Evolutionary conservation across 2,888 invertebrate genomes (phyloP), one percentile per base, ranked within the genome.

Genomic region (Calameuta pallipes): DNA sequence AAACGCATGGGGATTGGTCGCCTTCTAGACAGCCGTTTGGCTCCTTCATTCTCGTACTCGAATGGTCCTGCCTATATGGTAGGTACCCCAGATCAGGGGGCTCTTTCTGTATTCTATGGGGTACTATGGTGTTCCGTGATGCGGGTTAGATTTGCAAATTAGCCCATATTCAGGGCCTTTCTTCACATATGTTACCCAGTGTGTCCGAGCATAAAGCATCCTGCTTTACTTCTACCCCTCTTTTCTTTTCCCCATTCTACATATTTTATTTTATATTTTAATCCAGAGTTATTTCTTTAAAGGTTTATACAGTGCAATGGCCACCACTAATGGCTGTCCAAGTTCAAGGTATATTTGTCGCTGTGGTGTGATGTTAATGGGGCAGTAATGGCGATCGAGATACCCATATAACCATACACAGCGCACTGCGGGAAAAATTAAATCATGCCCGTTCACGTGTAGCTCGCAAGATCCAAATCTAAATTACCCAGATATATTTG

Each of bases 391-490:
- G 56, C 56, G 56, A 56, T 56, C 56, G 23, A 56, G 56, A 56
- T 56, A 56, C 56, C 56, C 56, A 56, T 56, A 56, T 23, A 56
- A 56, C 56, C 56, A 56, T 56, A 56, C 56, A 56, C 56, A 23
- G 56, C 23, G 56, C 56, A 56, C 56, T 56, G 56, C 56, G 56
- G 56, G 56, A 56, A 56, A 56, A 56, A 56, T 56, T 56, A 56
- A 56, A 56, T 56, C 56, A 56, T 56, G 23, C 56, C 56, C 56
- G 56, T 56, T 56, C 56, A 56, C 56, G 56, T 56, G 56, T 23
- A 56, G 56, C 56, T 56, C 33, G 78, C 31, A 75, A 87, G 86
- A 83, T 84, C 81, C 75, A 80, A 84, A 83, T 83, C 85, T 86
- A 86, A 86, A 86, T 82, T 82, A 82, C 76, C 77, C 77, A 79